Evolutionary conservation across 2,888 invertebrate genomes (phyloP), one percentile per base, ranked within the genome.

Genomic region (Bellardia pandia): DNA sequence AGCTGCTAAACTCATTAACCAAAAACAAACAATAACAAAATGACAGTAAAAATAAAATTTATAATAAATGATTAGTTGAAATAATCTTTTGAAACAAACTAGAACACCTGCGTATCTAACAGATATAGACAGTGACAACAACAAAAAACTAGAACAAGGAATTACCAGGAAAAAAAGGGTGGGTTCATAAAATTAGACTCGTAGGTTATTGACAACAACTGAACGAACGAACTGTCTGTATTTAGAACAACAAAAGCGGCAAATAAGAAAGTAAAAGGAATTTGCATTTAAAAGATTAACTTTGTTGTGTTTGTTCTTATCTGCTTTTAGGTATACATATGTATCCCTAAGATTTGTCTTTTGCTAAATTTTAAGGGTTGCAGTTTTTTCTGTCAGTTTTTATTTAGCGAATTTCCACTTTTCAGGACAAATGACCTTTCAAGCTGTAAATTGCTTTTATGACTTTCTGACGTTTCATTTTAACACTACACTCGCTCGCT

Each of bases 401-500:
- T 48, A 16, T n/a, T 33, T 69, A 75, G 58, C 40, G 9, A 0
- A 33, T 33, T 53, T 53, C 11, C 58, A 76, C 33, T 60, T 69
- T 77, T 64, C 51, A 85, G 78, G 78, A 87, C 81, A 87, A 87
- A 75, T 85, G 87, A 81, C 85, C 81, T 87, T 81, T 85, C 42
- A 8, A 68, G 37, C 58, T 76, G 58, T n/a, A 62, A 76, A 71
- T 76, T 42, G 58, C 8, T 80, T 84, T 78, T 62, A 75, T 85
- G 87, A 86, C 80, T 80, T 86, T 86, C 80, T 85, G 81, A 85
- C 78, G 66, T 82, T 87, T 78, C 53, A 74, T 66, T 84, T 86
- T 80, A 64, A 13, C 60, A 56, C n/a, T 68, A 5, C n/a, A 30
- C 42, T 30, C 53, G 33, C 42, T 42, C 53, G 45, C 68, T 75